Conservation (phyloP, 2,797 vertebrate species). For the Xenops minutus region DNA sequence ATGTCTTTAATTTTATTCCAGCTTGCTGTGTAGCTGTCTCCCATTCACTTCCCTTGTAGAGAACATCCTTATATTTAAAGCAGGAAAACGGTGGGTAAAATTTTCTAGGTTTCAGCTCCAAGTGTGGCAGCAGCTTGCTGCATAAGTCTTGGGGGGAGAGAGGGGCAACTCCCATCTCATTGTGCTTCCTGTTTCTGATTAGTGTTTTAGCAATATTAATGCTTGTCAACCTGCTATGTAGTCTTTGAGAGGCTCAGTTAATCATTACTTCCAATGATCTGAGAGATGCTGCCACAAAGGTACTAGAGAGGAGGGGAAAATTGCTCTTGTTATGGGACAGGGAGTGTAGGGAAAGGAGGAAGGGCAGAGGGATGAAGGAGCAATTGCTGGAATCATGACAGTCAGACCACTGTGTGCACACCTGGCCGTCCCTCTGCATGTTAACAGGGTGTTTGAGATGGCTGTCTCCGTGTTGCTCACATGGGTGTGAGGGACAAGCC, state of each 20-base stretch:
- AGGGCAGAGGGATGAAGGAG: neutral
- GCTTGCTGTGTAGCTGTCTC: neutral
- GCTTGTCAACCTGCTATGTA: neutral
- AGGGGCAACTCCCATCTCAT: neutral
- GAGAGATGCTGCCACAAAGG: neutral
- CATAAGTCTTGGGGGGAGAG: neutral
- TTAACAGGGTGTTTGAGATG: neutral
- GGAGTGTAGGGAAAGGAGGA: neutral
- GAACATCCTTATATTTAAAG: neutral
- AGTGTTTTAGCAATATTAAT: neutral
- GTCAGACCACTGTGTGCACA: neutral
- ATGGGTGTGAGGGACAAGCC: neutral
- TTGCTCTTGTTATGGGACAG: fast-evolving
- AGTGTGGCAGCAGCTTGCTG: neutral
- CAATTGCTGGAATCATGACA: neutral
- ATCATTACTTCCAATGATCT: neutral
- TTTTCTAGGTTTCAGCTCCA: neutral
- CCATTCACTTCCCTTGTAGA: neutral
- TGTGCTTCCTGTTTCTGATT: neutral
- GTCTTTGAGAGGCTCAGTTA: neutral
- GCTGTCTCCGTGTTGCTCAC: neutral
- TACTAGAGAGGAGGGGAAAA: neutral
- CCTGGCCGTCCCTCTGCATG: neutral
- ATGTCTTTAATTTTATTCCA: neutral
- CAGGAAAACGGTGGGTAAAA: neutral